These are phyloP conservation scores for Berghia stephanieae DNA, from an alignment of 1,140 invertebrate genomes.

Conservation along the genomic window DNA sequence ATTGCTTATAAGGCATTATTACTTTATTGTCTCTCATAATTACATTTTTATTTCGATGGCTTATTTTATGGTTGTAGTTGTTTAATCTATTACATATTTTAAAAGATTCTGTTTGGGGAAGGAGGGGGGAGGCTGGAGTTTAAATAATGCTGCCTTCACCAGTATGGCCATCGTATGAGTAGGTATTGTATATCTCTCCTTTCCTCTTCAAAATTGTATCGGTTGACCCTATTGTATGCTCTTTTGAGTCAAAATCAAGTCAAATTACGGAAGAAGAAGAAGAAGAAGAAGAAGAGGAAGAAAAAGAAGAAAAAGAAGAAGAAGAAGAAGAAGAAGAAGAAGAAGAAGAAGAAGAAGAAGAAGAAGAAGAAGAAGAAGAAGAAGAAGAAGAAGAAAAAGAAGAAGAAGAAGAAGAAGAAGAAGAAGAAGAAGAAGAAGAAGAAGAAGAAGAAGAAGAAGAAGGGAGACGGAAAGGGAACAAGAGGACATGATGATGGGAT, in stretches of 20 bases:
- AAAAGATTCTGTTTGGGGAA: too few species aligned
- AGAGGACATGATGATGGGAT: too few species aligned
- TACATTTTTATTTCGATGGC: too few species aligned
- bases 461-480: background rate
- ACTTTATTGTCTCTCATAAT: background rate
- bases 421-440: background rate
- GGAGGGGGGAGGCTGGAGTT: too few species aligned
- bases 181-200: too few species aligned
- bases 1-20: background rate
- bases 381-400: background rate
- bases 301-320: background rate
- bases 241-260: too few species aligned
- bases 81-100: too few species aligned
- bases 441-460: background rate
- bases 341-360: background rate
- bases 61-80: too few species aligned
- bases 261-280: background rate
- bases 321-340: background rate
- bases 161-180: too few species aligned
- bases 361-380: background rate
- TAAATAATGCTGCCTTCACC: too few species aligned
- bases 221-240: too few species aligned
- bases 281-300: background rate
- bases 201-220: too few species aligned
- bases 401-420: background rate